These are phyloP conservation scores for Cairina moschata DNA, from an alignment of 2,113 vertebrate genomes.

Conservation along the genomic window DNA sequence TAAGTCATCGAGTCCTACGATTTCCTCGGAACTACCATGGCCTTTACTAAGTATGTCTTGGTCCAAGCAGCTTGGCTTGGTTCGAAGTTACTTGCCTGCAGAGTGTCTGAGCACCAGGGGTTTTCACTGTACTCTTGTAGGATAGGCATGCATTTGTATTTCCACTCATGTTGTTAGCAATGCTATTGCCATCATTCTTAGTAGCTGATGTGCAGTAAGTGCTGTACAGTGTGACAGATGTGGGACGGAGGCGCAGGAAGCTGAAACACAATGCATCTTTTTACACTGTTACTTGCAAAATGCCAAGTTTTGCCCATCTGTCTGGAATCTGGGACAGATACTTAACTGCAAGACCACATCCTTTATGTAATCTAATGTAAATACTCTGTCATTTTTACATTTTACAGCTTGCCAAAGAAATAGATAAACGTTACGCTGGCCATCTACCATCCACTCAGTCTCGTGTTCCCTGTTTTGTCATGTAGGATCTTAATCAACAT, in stretches of 20 bases:
- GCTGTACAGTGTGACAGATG: not conserved
- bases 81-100: not conserved
- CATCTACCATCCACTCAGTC: not conserved
- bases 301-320: not conserved
- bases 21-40: not conserved
- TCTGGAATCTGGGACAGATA: not conserved
- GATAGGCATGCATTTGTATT: not conserved
- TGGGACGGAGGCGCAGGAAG: not conserved
- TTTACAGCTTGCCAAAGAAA: not conserved
- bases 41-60: rapidly evolving
- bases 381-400: not conserved
- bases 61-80: not conserved
- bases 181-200: rapidly evolving
- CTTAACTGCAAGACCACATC: not conserved
- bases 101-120: not conserved
- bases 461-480: not conserved
- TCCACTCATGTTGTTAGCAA: not conserved
- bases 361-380: not conserved
- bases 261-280: not conserved
- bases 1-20: not conserved
- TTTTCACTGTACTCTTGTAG: not conserved
- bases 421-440: no score
- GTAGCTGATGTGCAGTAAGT: not conserved
- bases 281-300: not conserved
- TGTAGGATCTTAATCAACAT: not conserved